These are phyloP conservation scores for Montipora capricornis DNA, from an alignment of 64 coral and sea anemone genomes.

Conservation along the genomic window DNA sequence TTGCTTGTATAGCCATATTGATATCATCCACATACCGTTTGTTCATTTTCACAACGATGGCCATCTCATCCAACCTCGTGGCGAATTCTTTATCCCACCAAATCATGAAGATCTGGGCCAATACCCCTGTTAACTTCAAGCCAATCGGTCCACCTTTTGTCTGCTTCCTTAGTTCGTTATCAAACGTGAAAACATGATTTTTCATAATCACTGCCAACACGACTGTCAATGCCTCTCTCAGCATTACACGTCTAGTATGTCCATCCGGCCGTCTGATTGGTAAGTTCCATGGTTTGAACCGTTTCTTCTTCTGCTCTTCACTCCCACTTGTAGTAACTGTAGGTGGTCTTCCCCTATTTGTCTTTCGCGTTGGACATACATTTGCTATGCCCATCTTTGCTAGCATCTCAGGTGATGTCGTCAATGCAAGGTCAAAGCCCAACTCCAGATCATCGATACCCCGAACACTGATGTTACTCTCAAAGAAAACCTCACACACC, in stretches of 20 bases:
- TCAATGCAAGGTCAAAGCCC: background rate
- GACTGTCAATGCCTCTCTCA: background rate
- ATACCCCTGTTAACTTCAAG: conserved; percentile 5
- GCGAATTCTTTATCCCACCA: conserved; percentile 39
- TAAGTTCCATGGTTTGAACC: background rate
- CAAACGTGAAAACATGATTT: background rate
- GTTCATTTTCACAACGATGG: background rate
- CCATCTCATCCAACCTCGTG: background rate
- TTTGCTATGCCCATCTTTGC: background rate
- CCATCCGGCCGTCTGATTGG: background rate
- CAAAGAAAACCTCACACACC: background rate
- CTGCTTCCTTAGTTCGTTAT: background rate
- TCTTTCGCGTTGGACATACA: background rate
- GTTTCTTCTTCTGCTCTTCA: background rate
- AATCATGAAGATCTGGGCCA: conserved; percentile 19
- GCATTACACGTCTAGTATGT: background rate
- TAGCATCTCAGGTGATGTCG: background rate
- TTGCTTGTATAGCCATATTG: background rate
- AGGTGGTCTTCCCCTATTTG: background rate
- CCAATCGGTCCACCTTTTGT: background rate
- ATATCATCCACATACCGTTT: conserved; percentile 38
- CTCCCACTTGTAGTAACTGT: background rate
- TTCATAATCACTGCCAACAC: background rate
- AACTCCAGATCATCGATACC: background rate
- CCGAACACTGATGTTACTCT: background rate